Evolutionary conservation across 1,140 invertebrate species (phyloP), one percentile per base, ranked within the genome.

Genomic region (Trichomalopsis sarcophagae): DNA sequence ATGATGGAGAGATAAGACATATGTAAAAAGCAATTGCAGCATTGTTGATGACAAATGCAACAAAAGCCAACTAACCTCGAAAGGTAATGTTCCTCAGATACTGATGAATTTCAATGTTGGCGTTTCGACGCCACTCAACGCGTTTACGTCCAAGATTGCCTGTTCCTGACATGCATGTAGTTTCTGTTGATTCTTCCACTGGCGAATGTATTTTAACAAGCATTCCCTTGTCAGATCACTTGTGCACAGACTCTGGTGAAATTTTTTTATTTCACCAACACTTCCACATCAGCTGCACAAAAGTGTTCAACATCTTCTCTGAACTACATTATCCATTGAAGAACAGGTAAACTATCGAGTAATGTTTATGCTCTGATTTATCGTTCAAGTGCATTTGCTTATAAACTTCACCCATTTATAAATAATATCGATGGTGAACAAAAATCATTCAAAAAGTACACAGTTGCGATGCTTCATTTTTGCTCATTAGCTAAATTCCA

Each of bases 131-230:
- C 92, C 92, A 93, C 90, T 93, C 92, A 90, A 93, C 92, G 90
- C 91, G 92, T 92, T 92, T 93, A 89, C 92, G 92, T 90, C 92
- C 91, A 87, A 93, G 89, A 91, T 92, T 91, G 90, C 93, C 92
- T 89, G 90, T 90, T 90, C 92, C 92, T 92, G 92, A 93, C 93
- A 93, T 94, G 91, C 93, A 93, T 93, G 90, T 92, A 93, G 89
- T 89, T 93, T 93, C 88, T 87, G 87, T 89, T 86, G 88, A 88
- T 89, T 86, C 87, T 86, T 23, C 33, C 27, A 66, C 21, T 50
- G 47, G 74, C 66, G 50, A 84, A 71, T 84, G 82, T 66, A 77
- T 81, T 79, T 27, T 86, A 62, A 66, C 81, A 80, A 86, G 85
- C 85, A 86, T 86, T 82, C 85, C 85, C 85, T 80, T 77, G 11